Conservation (phyloP, 1,140 invertebrate species). For the Neuroterus valhalla region DNA sequence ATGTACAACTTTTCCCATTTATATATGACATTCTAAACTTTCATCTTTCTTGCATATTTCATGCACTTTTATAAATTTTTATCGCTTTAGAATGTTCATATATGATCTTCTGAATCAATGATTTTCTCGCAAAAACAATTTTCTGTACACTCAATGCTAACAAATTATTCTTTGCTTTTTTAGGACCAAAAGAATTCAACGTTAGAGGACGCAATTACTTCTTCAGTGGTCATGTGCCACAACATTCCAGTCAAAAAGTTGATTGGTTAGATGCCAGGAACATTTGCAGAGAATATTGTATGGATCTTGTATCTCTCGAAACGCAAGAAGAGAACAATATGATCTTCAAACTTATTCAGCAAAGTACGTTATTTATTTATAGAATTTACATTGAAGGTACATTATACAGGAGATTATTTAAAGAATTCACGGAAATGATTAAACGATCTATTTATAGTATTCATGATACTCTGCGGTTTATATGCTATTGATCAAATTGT, state of each 20-base stretch:
- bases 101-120: background rate
- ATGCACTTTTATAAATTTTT: background rate
- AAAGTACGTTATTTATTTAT: constrained; percentile 78
- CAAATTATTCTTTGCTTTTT: constrained; percentile 49
- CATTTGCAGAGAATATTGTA: constrained; percentile 92
- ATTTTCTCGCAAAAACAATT: background rate
- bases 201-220: constrained; percentile 92
- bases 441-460: no score
- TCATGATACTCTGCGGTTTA: no score
- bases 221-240: constrained; percentile 88
- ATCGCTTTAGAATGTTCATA: background rate
- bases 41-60: background rate
- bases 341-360: constrained; percentile 89
- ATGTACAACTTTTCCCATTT: no score
- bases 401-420: no score
- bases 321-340: constrained; percentile 93
- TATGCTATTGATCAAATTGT: background rate
- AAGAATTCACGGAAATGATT: no score
- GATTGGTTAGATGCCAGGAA: constrained; percentile 94
- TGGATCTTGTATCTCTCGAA: constrained; percentile 92
- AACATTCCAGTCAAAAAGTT: constrained; percentile 84
- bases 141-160: background rate
- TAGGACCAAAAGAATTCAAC: constrained; percentile 93
- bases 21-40: background rate
- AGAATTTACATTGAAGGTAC: no score